Evolutionary conservation across 2,797 vertebrate species (phyloP).

Genomic region (Heteromormyrus szaboi): DNA sequence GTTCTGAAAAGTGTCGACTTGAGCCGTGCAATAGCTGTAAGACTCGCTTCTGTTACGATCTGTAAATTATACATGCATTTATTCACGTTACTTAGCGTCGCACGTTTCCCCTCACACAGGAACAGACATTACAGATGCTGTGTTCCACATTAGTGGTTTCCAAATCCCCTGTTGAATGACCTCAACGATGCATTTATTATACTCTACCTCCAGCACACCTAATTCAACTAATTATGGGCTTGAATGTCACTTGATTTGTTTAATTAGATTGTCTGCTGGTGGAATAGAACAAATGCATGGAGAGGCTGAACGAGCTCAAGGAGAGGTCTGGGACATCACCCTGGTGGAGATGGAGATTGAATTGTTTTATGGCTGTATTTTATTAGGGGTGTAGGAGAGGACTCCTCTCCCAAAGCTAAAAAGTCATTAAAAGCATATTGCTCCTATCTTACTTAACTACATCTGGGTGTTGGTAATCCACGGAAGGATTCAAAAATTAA

Average conservation of each 20-base stretch:
- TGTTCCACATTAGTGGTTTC: constrained; percentile 2
- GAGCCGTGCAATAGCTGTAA: not conserved
- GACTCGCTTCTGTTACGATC: not conserved
- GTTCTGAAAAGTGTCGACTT: not conserved
- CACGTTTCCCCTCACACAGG: not conserved
- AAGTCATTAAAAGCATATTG: not conserved
- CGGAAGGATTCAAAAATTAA: not conserved
- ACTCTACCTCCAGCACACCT: constrained; percentile 4
- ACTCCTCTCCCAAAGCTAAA: not conserved
- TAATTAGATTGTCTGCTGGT: constrained; percentile 6
- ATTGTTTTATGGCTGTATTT: not conserved
- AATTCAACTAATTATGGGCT: constrained; percentile 4
- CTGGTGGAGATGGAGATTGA: not conserved
- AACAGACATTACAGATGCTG: not conserved
- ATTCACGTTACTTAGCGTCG: not conserved
- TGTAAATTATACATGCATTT: not conserved
- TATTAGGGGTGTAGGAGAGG: not conserved
- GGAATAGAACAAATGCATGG: not conserved
- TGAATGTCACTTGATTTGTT: constrained; percentile 11
- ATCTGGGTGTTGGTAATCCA: not conserved
- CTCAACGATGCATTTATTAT: constrained; percentile 6
- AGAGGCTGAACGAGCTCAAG: not conserved
- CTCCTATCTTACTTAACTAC: not conserved
- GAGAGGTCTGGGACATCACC: constrained; percentile 1
- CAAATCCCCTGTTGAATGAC: not conserved